Evolutionary conservation across 92 coral and sea anemone species (phyloP).

Genomic region (Anthopleura xanthogrammica): DNA sequence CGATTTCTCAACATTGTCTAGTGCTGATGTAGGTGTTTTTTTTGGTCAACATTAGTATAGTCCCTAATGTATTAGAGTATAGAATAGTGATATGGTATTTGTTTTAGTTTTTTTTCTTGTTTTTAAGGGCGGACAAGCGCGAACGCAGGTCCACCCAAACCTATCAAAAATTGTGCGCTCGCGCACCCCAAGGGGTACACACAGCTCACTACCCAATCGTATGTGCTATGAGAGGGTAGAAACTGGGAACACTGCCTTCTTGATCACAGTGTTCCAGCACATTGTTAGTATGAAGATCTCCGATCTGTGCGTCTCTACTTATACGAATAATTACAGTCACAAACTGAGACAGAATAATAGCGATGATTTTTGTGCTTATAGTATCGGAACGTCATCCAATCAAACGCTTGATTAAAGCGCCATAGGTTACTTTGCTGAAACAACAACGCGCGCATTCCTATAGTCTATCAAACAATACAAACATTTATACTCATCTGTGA

Average conservation of each 20-base stretch:
- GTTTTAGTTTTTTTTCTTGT: slow-evolving; percentile 1
- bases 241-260: slow-evolving; percentile 85
- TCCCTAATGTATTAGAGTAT: not conserved
- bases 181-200: slow-evolving; percentile 85
- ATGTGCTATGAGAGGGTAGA: slow-evolving; percentile 57
- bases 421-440: not conserved
- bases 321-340: not conserved
- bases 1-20: too few relatives aligned
- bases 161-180: slow-evolving; percentile 87
- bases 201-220: slow-evolving; percentile 52
- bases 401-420: not conserved
- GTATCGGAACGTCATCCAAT: not conserved
- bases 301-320: slow-evolving; percentile 7
- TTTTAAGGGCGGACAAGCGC: slow-evolving; percentile 82
- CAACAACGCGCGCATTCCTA: not conserved
- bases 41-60: not conserved
- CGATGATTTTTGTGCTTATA: not conserved
- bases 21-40: too few relatives aligned
- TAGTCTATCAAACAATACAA: not conserved
- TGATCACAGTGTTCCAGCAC: slow-evolving; percentile 91
- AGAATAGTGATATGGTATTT: not conserved
- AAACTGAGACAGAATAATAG: not conserved
- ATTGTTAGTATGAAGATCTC: slow-evolving; percentile 75
- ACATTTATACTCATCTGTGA: too few relatives aligned
- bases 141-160: slow-evolving; percentile 81